Base-by-base conservation (phyloP, 2,113 vertebrate genomes). In the Chaetodon auriga region DNA sequence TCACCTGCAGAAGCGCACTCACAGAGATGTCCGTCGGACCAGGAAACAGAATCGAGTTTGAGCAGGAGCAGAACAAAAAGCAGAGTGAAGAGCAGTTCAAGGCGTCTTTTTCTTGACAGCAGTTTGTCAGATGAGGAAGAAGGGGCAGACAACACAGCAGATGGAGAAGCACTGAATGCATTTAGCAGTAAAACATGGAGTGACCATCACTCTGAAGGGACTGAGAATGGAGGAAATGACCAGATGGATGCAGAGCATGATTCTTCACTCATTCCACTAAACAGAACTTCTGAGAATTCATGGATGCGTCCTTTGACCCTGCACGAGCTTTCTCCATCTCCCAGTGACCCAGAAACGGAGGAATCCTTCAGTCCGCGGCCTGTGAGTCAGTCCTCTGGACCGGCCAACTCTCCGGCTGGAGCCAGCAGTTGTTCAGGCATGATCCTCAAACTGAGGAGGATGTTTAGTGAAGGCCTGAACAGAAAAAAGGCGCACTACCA, bases 371-470 rank as follows among this genome's bases (percentile, higher is more conserved):
- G 58, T 7, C 23, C 6, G 7, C 80, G 12, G 14, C 60, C 36
- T 7, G 43, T 35, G 5, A 58, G 55, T 69, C 68, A n/a, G 43
- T 55, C 79, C 2, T 54, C 87, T 19, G 48, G 35, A 14, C 19
- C 60, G 9, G 48, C 36, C 30, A 66, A 49, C 43, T 45, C 80
- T 58, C 83, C 65, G 9, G 57, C 11, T 3, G 51, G 72, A 30
- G 46, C 91, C 18, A 92, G 86, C 43, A 92, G 72, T 7, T 78
- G 74, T 6, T 88, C 94, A 6, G 91, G 92, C 1, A 78, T 96
- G 88, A 88, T 95, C 21, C 88, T 96, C 41, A 96, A 94, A 84
- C 84, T 96, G 35, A 94, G 91, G 49, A 89, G 90, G 65, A 94
- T 89, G 54, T 90, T 90, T 12, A 62, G 80, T 3, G 45, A 81